phyloP scores from a whole-genome alignment of 2,797 vertebrate species.

The Delichon dasypus region DNA sequence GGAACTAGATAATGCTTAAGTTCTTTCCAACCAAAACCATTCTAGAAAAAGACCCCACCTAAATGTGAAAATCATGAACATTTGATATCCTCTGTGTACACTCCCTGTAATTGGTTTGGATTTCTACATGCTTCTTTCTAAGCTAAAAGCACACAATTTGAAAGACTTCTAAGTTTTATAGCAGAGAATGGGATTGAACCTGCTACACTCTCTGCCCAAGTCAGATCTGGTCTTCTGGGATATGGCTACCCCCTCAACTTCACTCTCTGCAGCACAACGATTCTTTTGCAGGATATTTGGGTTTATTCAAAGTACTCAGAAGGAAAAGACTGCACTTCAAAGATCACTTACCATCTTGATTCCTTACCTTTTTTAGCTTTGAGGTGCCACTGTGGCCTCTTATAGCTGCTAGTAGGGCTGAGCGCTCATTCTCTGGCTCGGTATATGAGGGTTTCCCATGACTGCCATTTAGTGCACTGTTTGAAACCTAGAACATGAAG shows the following conservation, averaged over 20 bases:
- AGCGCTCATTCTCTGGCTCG: slow-evolving; percentile 83
- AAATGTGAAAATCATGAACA: background rate
- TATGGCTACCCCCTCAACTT: background rate
- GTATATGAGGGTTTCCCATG: slow-evolving; percentile 61
- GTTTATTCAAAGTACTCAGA: background rate
- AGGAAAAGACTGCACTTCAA: background rate
- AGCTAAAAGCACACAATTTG: background rate
- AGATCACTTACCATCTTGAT: background rate
- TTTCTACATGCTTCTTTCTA: background rate
- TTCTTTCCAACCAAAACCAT: background rate
- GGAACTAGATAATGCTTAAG: background rate
- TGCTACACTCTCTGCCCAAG: background rate
- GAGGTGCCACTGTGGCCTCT: slow-evolving; percentile 79
- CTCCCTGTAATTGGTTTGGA: background rate
- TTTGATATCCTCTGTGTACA: background rate
- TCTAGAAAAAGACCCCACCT: background rate
- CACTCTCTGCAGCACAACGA: background rate
- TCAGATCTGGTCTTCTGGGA: background rate
- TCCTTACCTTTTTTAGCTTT: slow-evolving; percentile 86
- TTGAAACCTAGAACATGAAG: slow-evolving; percentile 75
- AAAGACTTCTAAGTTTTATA: background rate
- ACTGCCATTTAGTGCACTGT: slow-evolving; percentile 44
- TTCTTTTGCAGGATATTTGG: background rate
- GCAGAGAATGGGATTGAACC: background rate
- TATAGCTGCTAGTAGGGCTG: slow-evolving; percentile 89